phyloP scores from a whole-genome alignment of 2,888 invertebrate genomes.

The Erynnis tages region DNA sequence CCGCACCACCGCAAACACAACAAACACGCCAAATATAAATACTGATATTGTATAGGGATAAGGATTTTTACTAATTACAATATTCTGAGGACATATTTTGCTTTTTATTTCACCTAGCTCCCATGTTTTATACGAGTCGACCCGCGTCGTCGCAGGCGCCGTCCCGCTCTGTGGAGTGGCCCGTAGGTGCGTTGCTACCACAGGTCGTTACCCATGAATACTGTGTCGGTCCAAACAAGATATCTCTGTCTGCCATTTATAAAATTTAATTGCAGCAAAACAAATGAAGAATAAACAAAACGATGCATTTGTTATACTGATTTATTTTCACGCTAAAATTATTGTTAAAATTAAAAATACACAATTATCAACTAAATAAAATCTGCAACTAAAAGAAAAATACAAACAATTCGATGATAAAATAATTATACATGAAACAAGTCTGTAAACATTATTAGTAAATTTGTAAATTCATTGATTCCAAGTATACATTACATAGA shows the following conservation, averaged over 20 bases:
- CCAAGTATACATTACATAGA: no score
- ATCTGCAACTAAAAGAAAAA: constrained; percentile 18
- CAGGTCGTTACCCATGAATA: no score
- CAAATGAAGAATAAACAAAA: neutral
- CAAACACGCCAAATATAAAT: constrained; percentile 73
- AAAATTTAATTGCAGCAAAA: no score
- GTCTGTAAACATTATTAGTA: no score
- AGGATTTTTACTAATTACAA: neutral
- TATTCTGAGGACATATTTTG: neutral
- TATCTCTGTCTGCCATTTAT: no score
- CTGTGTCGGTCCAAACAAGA: no score
- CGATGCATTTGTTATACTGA: neutral
- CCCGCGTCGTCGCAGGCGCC: no score
- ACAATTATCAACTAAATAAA: constrained; percentile 10
- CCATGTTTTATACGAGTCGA: no score
- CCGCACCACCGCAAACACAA: constrained; percentile 65
- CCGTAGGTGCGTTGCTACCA: no score
- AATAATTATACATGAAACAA: neutral
- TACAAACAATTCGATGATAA: constrained; percentile 10
- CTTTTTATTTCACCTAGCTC: neutral
- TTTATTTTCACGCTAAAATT: constrained; percentile 15
- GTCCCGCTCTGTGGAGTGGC: no score
- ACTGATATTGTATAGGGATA: constrained; percentile 38
- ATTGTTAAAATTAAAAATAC: constrained; percentile 17
- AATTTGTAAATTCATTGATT: no score